phyloP scores from a whole-genome alignment of 2,113 vertebrate species.

The Triplophysa rosa region DNA sequence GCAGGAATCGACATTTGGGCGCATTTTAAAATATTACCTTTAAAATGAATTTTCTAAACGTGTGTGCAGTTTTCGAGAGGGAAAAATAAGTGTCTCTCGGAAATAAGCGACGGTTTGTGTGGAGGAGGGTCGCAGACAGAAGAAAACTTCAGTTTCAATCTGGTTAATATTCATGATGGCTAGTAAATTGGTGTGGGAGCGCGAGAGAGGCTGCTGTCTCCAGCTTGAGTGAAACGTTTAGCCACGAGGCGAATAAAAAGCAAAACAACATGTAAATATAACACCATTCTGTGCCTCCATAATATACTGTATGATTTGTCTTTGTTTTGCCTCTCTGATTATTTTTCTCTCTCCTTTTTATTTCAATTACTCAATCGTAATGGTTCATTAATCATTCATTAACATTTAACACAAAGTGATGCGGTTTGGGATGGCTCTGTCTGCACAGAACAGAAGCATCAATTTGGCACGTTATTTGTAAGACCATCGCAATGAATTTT shows the following conservation, averaged over 20 bases:
- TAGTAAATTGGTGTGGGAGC: constrained; percentile 69
- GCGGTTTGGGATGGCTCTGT: not conserved
- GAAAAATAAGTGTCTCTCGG: constrained; percentile 32
- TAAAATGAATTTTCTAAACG: constrained; percentile 31
- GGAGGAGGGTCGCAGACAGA: constrained; percentile 54
- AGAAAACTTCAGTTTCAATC: constrained; percentile 61
- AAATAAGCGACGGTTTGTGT: constrained; percentile 45
- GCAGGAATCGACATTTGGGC: constrained; percentile 1
- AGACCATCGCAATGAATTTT: not conserved
- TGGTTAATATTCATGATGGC: constrained; percentile 75
- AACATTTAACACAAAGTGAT: not conserved
- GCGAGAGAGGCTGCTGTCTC: constrained; percentile 67
- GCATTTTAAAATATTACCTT: constrained; percentile 5
- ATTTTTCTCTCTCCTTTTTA: not conserved
- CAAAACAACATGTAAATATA: constrained; percentile 54
- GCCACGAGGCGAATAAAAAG: constrained; percentile 73
- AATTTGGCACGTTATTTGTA: not conserved
- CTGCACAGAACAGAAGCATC: not conserved
- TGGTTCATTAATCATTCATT: not conserved
- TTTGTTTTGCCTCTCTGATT: too few relatives aligned
- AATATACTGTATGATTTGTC: constrained; percentile 18
- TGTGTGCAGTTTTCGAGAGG: not conserved
- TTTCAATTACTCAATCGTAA: not conserved
- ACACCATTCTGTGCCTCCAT: constrained; percentile 9
- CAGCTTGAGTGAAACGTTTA: constrained; percentile 67